Percentiles rank a stretch among this genome's conserved stretches.
These are phyloP conservation scores for Falco naumanni DNA, from an alignment of 2,797 vertebrate species.

Conservation along the genomic window DNA sequence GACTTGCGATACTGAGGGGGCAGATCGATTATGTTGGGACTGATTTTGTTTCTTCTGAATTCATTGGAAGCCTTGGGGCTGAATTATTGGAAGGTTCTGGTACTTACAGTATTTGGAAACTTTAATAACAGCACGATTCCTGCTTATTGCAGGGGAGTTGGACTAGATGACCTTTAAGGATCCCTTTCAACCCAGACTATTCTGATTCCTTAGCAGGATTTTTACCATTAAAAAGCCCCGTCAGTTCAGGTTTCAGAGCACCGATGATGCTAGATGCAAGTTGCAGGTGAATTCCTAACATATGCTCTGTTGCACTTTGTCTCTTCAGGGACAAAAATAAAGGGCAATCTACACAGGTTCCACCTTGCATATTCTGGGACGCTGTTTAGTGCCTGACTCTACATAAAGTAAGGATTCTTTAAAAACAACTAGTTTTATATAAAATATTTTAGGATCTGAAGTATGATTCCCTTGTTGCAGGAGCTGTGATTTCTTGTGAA, in stretches of 20 bases:
- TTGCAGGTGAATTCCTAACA: background rate
- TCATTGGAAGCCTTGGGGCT: background rate
- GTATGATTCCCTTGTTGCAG: background rate
- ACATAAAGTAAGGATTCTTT: background rate
- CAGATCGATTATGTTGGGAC: background rate
- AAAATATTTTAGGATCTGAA: background rate
- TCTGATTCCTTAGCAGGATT: background rate
- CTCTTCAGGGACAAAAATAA: background rate
- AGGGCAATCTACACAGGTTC: background rate
- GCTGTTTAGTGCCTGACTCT: background rate
- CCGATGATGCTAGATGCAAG: background rate
- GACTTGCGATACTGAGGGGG: background rate
- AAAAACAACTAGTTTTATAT: background rate
- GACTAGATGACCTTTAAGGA: background rate
- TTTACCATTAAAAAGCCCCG: background rate
- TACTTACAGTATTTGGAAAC: background rate
- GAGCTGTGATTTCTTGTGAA: background rate
- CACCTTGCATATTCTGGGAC: accelerated
- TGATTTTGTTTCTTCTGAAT: background rate
- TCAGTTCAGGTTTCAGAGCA: background rate
- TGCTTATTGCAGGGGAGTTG: background rate
- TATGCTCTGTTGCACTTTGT: background rate
- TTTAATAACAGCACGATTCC: background rate
- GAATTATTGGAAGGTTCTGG: background rate
- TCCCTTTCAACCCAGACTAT: background rate